Percentiles rank a stretch among this genome's conserved stretches.
phyloP scores from a whole-genome alignment of 2,888 invertebrate genomes.

The Volucella inanis region DNA sequence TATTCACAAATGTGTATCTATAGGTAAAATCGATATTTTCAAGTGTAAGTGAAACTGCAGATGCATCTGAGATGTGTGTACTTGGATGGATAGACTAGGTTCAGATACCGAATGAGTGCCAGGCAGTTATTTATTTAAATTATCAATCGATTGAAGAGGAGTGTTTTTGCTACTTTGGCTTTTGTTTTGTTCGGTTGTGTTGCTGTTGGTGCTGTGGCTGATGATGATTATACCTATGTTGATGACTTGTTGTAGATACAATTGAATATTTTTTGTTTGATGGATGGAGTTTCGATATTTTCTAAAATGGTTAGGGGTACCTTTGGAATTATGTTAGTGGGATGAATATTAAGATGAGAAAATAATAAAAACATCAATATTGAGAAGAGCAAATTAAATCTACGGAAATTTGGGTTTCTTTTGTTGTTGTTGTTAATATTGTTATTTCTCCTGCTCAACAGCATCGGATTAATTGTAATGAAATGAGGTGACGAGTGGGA shows the following conservation, averaged over 20 bases:
- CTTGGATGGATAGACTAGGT: constrained; percentile 28
- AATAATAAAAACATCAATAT: constrained; percentile 50
- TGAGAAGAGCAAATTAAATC: constrained; percentile 6
- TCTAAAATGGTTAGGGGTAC: constrained; percentile 1
- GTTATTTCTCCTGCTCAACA: background rate
- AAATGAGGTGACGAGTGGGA: background rate
- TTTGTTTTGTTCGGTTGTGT: constrained; percentile 15
- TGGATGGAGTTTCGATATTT: constrained; percentile 5
- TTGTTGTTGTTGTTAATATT: constrained; percentile 12
- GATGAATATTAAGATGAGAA: constrained; percentile 35
- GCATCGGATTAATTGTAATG: constrained; percentile 1
- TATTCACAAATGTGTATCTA: background rate
- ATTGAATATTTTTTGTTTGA: constrained; percentile 33
- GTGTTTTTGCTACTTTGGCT: constrained; percentile 45
- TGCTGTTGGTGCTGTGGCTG: constrained; percentile 33
- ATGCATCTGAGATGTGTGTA: background rate
- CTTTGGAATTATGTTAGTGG: constrained; percentile 42
- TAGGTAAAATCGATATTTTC: constrained; percentile 57
- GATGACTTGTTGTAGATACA: constrained; percentile 36
- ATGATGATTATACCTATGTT: background rate
- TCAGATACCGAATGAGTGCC: constrained; percentile 46
- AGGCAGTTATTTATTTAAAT: constrained; percentile 65
- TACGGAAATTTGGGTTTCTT: background rate
- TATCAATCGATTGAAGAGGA: constrained; percentile 58
- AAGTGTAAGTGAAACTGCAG: constrained; percentile 47